A percentile compares a stretch with the other conserved stretches of the same genome.
These are phyloP conservation scores for Athalia circularis DNA, from an alignment of 2,888 invertebrate species.

Conservation along the genomic window DNA sequence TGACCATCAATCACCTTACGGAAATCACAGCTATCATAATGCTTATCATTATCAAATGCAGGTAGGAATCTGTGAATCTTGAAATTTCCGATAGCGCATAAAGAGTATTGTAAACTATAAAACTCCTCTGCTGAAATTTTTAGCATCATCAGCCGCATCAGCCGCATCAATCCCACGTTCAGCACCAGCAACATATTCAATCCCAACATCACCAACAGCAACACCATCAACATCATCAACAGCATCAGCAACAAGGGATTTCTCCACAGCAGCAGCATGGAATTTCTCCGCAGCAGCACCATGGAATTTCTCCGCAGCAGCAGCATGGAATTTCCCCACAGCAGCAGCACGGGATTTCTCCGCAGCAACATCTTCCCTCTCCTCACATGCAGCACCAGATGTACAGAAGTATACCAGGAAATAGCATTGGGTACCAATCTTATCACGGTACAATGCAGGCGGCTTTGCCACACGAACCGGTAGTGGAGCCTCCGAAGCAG, in stretches of 20 bases:
- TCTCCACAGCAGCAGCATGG: conserved; percentile 52
- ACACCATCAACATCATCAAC: conserved; percentile 22
- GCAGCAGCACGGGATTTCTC: conserved; percentile 34
- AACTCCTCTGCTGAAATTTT: neutral
- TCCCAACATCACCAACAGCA: conserved; percentile 52
- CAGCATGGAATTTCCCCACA: conserved; percentile 44
- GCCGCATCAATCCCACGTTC: conserved; percentile 51
- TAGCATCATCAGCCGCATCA: conserved; percentile 52
- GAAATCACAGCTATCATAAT: conserved; percentile 62
- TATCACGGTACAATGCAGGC: conserved; percentile 50
- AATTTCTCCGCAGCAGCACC: conserved; percentile 51
- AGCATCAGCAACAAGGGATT: neutral
- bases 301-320: conserved; percentile 54
- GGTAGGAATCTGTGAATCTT: conserved; percentile 51
- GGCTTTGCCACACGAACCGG: conserved; percentile 53
- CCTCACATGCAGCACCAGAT: conserved; percentile 51
- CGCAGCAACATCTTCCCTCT: conserved; percentile 36
- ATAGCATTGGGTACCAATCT: conserved; percentile 62
- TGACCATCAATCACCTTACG: conserved; percentile 65
- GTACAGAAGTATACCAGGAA: conserved; percentile 58
- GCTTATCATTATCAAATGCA: conserved; percentile 69
- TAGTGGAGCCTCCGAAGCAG: conserved; percentile 65
- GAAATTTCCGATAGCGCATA: neutral
- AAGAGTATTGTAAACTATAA: neutral
- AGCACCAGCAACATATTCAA: conserved; percentile 73